Evolutionary conservation across 1,140 invertebrate genomes (phyloP).

Genomic region (Drosophila willistoni): DNA sequence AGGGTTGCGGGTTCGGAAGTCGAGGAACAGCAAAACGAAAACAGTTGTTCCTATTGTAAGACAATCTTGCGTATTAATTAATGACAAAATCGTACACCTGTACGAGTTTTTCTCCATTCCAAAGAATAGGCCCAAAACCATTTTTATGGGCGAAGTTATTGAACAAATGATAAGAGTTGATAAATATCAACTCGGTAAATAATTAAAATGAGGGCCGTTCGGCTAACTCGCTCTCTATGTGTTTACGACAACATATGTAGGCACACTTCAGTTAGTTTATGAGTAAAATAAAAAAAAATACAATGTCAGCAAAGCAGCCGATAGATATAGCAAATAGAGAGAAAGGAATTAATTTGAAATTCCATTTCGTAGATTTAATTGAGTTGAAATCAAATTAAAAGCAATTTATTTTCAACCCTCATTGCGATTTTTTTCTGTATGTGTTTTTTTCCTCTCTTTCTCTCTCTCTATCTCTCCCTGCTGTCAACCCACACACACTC

Average conservation of each 20-base stretch:
- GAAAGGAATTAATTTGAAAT: conserved; percentile 82
- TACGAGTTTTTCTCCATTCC: neutral
- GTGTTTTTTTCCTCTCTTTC: conserved; percentile 5
- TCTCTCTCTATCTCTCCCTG: conserved; percentile 19
- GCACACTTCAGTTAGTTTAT: too few relatives aligned
- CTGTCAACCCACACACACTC: conserved; percentile 26
- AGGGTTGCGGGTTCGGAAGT: conserved; percentile 19
- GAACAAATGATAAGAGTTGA: too few relatives aligned
- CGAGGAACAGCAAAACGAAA: neutral
- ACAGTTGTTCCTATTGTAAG: conserved; percentile 40
- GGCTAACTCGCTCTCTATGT: too few relatives aligned
- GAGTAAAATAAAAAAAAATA: conserved; percentile 32
- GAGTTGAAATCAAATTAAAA: conserved; percentile 83
- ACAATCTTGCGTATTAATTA: conserved; percentile 38
- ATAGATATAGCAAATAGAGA: conserved; percentile 40
- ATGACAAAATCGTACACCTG: neutral
- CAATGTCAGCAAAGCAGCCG: conserved; percentile 35
- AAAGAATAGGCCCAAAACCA: neutral
- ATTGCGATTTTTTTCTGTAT: conserved; percentile 66
- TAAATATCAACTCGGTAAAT: too few relatives aligned
- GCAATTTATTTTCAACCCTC: conserved; percentile 83
- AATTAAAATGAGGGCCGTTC: too few relatives aligned
- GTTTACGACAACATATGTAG: too few relatives aligned
- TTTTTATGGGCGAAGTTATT: too few relatives aligned
- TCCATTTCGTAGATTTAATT: conserved; percentile 83